Base-by-base conservation (phyloP, 2,888 invertebrate species). In the Acanthosoma haemorrhoidale region DNA sequence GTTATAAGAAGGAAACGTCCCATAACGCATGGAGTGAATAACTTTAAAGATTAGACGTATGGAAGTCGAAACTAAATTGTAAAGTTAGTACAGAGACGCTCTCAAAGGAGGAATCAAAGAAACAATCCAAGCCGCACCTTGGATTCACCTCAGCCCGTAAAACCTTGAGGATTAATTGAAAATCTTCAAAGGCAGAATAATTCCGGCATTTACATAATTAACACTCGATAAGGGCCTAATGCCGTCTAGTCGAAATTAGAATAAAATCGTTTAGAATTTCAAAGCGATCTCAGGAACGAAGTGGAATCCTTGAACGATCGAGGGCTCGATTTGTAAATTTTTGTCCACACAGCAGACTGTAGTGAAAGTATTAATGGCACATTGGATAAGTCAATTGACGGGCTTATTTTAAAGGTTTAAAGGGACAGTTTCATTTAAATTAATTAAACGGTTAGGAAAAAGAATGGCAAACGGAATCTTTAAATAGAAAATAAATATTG, bases 251-350 rank as follows among this genome's bases (percentile, higher is more conserved):
- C 29, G 25, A 25, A 51, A 51, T 51, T 51, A 51, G 51, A 51
- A 51, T 51, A 51, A 51, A 51, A 51, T 51, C 51, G 51, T 51
- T 51, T 51, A 51, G 51, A 51, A 51, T 51, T 51, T 51, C 51
- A 25, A 51, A 51, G 51, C 21, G 51, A 51, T 13, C 25, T 51
- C 1, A 8, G 43, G 29, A n/a, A 25, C 51, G 25, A 51, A 25
- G 25, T 25, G 25, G 51, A 3, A 51, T 25, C 51, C 51, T n/a
- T n/a, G n/a, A n/a, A n/a, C n/a, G 41, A 43, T 43, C 18, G 11
- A 21, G 41, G 9, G 43, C 25, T 51, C 11, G 51, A 29, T 51
- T 25, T n/a, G 25, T 25, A 51, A 51, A 25, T 21, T 21, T 25
- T 25, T 51, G 3, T n/a, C n/a, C n/a, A n/a, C n/a, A n/a, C n/a